These are phyloP conservation scores for Cyanoliseus patagonus DNA, from an alignment of 2,113 vertebrate species.

Conservation along the genomic window DNA sequence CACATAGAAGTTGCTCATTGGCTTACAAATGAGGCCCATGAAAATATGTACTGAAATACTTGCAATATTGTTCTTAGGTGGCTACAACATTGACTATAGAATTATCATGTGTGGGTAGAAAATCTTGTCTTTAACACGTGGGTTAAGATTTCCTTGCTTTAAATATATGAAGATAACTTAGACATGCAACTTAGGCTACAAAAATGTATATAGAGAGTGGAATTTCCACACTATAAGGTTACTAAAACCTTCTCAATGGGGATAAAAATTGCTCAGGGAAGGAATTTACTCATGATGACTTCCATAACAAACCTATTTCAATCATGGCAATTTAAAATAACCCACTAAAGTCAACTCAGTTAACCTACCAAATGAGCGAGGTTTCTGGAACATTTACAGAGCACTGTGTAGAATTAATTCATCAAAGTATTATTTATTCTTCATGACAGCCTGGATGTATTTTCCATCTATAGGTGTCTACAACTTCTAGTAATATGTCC, in stretches of 20 bases:
- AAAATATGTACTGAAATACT: neutral
- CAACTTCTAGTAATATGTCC: neutral
- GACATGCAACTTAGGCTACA: neutral
- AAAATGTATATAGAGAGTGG: neutral
- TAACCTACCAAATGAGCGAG: neutral
- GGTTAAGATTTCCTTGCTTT: neutral
- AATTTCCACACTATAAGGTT: neutral
- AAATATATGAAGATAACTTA: neutral
- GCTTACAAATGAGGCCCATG: neutral
- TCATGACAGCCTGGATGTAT: neutral
- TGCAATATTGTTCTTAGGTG: neutral
- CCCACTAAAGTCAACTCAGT: neutral
- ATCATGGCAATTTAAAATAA: rapidly evolving
- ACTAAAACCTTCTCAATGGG: neutral
- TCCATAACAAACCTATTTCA: neutral
- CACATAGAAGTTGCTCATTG: neutral
- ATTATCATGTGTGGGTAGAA: neutral
- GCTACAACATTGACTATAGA: neutral
- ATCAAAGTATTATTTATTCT: neutral
- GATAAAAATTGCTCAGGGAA: neutral
- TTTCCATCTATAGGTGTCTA: neutral
- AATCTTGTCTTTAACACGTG: neutral
- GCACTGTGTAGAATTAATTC: neutral
- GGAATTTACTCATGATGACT: neutral
- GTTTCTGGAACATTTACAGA: neutral